phyloP scores from a whole-genome alignment of 2,113 vertebrate species.

The Taxidea taxus region DNA sequence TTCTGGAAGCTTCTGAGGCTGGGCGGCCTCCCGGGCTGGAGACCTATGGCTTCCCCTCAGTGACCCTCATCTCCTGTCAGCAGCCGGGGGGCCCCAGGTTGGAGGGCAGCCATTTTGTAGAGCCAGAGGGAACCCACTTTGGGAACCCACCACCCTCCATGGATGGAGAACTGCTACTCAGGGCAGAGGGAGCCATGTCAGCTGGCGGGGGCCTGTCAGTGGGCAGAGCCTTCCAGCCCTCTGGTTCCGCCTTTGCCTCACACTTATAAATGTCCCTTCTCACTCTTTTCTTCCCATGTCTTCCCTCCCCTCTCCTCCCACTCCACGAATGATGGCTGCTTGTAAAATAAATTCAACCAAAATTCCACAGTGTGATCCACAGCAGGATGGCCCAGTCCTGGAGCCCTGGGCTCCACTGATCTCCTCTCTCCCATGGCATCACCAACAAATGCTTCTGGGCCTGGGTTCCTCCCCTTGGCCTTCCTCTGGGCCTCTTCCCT shows the following conservation, averaged over 20 bases:
- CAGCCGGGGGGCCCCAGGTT: constrained; percentile 78
- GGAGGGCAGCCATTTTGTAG: constrained; percentile 73
- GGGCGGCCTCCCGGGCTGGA: constrained; percentile 71
- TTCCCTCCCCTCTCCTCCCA: no score
- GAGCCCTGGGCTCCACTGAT: neutral
- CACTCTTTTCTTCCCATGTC: neutral
- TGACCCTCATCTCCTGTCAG: constrained; percentile 88
- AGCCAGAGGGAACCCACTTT: constrained; percentile 77
- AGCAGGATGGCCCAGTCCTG: neutral
- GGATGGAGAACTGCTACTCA: constrained; percentile 79
- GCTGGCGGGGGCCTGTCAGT: constrained; percentile 36
- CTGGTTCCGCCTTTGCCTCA: constrained; percentile 76
- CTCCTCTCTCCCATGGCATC: neutral
- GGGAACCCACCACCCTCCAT: constrained; percentile 60
- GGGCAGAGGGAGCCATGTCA: constrained; percentile 72
- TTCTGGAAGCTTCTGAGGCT: constrained; percentile 79
- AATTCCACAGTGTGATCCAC: neutral
- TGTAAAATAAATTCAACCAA: constrained; percentile 14
- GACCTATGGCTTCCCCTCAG: constrained; percentile 80
- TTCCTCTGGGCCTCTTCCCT: neutral
- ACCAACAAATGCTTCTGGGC: neutral
- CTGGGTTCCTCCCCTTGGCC: no score
- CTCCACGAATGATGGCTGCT: constrained; percentile 30
- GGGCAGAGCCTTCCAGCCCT: constrained; percentile 72
- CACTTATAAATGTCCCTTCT: constrained; percentile 72